A percentile compares a stretch with the other conserved stretches of the same genome.
phyloP scores from a whole-genome alignment of 2,113 vertebrate genomes.

The Strix aluco region DNA sequence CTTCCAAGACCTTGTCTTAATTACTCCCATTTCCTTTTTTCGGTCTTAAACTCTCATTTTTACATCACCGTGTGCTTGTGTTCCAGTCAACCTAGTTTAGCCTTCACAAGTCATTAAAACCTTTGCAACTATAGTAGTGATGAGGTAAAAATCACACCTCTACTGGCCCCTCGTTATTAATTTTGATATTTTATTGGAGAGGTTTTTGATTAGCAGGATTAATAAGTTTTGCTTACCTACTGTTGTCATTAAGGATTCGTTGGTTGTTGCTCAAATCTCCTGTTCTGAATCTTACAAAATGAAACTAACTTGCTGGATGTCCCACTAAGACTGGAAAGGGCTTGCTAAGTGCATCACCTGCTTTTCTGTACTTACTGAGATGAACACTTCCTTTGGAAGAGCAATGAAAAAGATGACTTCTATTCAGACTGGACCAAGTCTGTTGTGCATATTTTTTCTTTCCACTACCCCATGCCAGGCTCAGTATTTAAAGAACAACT shows the following conservation, averaged over 20 bases:
- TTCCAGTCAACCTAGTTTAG: neutral
- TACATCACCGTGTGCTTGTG: neutral
- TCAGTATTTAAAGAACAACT: neutral
- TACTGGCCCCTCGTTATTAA: neutral
- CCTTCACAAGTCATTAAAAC: neutral
- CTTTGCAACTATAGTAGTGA: neutral
- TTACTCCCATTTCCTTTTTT: neutral
- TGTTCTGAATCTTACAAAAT: neutral
- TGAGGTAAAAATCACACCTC: neutral
- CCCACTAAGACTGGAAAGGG: neutral
- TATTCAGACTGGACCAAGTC: neutral
- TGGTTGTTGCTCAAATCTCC: neutral
- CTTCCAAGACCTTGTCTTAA: neutral
- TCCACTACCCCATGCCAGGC: neutral
- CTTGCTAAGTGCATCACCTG: neutral
- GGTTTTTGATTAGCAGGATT: neutral
- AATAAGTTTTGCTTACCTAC: neutral
- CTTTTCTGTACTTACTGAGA: neutral
- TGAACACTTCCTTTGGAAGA: neutral
- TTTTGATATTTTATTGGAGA: neutral
- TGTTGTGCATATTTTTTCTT: neutral
- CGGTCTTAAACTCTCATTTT: neutral
- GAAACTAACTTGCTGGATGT: neutral
- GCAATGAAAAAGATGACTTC: neutral
- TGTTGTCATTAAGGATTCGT: neutral